A percentile compares a stretch with the other conserved stretches of the same genome.
Evolutionary conservation across 2,113 vertebrate genomes (phyloP).

Genomic region (Muntiacus reevesi): DNA sequence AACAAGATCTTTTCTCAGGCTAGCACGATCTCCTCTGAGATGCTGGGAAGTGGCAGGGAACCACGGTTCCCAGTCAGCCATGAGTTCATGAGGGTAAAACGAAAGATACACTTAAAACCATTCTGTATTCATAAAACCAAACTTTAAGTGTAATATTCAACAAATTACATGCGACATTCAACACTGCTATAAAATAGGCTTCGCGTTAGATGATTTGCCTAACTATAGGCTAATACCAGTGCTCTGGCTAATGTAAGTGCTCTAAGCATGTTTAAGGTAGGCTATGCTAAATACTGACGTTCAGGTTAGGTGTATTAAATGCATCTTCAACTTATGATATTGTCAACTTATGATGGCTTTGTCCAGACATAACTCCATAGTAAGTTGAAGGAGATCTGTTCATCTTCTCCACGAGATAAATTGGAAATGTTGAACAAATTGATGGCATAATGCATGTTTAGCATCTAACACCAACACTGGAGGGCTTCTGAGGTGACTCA

Average conservation of each 20-base stretch:
- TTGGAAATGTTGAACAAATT: background rate
- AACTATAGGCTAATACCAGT: background rate
- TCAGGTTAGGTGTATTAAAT: background rate
- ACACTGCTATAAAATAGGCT: background rate
- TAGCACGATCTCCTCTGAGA: background rate
- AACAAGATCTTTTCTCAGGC: background rate
- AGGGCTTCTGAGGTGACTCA: background rate
- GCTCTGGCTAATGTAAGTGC: background rate
- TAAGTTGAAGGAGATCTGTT: background rate
- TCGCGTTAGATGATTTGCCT: background rate
- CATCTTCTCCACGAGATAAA: background rate
- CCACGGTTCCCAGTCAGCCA: background rate
- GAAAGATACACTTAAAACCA: background rate
- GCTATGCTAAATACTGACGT: background rate
- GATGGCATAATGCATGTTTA: background rate
- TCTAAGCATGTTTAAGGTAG: background rate
- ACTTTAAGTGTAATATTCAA: background rate
- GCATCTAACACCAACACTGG: background rate
- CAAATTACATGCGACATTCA: background rate
- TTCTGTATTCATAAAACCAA: background rate
- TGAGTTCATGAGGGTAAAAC: background rate
- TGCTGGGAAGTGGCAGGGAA: background rate
- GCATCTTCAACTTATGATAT: background rate
- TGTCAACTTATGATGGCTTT: background rate
- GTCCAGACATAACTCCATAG: background rate